A percentile compares a stretch with the other conserved stretches of the same genome.
Conservation (phyloP, 2,888 invertebrate genomes). For the Resseliella maxima region DNA sequence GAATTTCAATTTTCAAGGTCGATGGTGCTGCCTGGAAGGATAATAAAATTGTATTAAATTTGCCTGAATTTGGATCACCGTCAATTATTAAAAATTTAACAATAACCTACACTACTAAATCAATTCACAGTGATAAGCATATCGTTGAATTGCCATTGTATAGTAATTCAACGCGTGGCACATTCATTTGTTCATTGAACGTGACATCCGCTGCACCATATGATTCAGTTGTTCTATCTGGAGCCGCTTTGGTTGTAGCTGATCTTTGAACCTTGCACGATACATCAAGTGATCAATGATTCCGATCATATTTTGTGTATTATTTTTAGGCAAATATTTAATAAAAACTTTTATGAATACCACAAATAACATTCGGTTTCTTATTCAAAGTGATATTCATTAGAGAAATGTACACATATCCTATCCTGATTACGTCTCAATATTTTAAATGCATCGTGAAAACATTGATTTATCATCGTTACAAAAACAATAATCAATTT, state of each 20-base stretch:
- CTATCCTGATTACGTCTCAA: too few relatives aligned
- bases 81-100: constrained; percentile 58
- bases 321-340: background rate
- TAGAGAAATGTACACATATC: too few relatives aligned
- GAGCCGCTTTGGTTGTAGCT: constrained; percentile 65
- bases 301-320: background rate
- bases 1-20: constrained; percentile 60
- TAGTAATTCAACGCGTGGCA: constrained; percentile 63
- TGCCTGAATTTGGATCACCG: constrained; percentile 29
- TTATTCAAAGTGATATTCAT: too few relatives aligned
- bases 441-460: too few relatives aligned
- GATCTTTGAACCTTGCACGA: constrained; percentile 43
- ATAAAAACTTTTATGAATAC: background rate
- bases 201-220: constrained; percentile 61
- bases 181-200: constrained; percentile 64
- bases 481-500: too few relatives aligned
- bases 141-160: constrained; percentile 62
- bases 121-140: constrained; percentile 58
- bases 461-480: too few relatives aligned
- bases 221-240: constrained; percentile 64
- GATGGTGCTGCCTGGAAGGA: constrained; percentile 63
- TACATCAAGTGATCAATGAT: background rate
- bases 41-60: constrained; percentile 60
- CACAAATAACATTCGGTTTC: too few relatives aligned
- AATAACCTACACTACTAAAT: constrained; percentile 61